These are phyloP conservation scores for Sciurus carolinensis DNA, from an alignment of 2,797 vertebrate species.

Conservation along the genomic window DNA sequence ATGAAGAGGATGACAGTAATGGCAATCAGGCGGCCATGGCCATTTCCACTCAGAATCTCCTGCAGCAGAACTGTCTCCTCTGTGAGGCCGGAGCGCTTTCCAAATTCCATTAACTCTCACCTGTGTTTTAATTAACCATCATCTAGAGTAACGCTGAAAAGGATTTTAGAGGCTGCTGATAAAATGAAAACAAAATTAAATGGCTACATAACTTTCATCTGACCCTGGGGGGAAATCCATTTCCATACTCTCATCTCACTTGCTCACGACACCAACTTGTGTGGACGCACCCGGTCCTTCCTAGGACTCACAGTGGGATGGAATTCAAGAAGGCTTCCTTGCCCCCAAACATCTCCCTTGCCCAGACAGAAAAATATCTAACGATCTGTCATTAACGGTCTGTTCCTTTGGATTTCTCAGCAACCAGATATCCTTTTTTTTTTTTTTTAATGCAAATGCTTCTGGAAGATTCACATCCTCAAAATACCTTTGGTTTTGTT, in stretches of 20 bases:
- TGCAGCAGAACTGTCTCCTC: background rate
- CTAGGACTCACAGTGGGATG: no score
- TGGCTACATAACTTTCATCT: constrained; percentile 41
- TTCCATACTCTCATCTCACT: background rate
- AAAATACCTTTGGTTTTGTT: constrained; percentile 25
- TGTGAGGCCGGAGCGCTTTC: background rate
- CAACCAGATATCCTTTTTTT: background rate
- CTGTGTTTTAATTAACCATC: constrained; percentile 18
- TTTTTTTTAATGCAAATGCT: constrained; percentile 43
- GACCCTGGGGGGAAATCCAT: background rate
- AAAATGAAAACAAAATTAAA: constrained; percentile 43
- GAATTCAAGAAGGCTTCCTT: background rate
- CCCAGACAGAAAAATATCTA: background rate
- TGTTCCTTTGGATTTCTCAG: constrained; percentile 8
- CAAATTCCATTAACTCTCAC: constrained; percentile 12
- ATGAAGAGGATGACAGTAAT: background rate
- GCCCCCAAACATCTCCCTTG: background rate
- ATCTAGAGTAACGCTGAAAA: constrained; percentile 57
- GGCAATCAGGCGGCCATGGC: background rate
- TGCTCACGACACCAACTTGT: background rate
- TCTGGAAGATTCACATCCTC: background rate
- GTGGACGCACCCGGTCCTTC: background rate
- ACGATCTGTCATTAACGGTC: constrained; percentile 15
- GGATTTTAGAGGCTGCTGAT: constrained; percentile 56
- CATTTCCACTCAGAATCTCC: background rate